phyloP scores from a whole-genome alignment of 2,797 vertebrate species.

The Poeciliopsis presidionis region DNA sequence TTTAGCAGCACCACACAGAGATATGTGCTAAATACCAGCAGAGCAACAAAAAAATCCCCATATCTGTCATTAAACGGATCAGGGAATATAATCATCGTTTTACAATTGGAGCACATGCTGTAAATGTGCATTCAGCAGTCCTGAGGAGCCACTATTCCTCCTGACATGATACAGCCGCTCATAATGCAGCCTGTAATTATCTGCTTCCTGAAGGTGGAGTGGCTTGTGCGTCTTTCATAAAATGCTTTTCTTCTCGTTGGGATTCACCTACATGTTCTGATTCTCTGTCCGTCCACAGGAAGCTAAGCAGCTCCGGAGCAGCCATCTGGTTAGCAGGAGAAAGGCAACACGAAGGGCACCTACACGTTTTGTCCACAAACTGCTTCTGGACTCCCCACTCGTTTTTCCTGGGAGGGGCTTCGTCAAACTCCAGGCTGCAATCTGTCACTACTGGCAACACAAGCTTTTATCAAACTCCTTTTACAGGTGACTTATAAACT shows the following conservation, averaged over 20 bases:
- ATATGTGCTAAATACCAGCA: slow-evolving; percentile 72
- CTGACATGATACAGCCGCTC: slow-evolving; percentile 73
- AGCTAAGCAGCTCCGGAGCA: slow-evolving; percentile 68
- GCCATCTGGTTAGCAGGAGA: slow-evolving; percentile 59
- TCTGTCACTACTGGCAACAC: background rate
- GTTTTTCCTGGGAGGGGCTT: slow-evolving; percentile 14
- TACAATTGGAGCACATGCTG: slow-evolving; percentile 71
- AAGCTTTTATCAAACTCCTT: background rate
- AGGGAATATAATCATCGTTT: slow-evolving; percentile 72
- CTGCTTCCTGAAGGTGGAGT: slow-evolving; percentile 75
- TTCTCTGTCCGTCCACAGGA: slow-evolving; percentile 53
- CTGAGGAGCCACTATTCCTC: slow-evolving; percentile 67
- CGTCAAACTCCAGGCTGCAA: background rate
- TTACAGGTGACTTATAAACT: slow-evolving; percentile 55
- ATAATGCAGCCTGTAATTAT: slow-evolving; percentile 76
- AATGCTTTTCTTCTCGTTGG: slow-evolving; percentile 64
- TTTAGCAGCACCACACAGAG: slow-evolving; percentile 69
- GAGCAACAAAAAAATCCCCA: slow-evolving; percentile 66
- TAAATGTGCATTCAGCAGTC: slow-evolving; percentile 64
- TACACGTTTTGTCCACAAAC: slow-evolving; percentile 23
- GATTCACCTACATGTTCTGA: slow-evolving; percentile 53
- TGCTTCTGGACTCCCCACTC: slow-evolving; percentile 7
- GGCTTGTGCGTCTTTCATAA: slow-evolving; percentile 64
- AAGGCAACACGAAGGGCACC: slow-evolving; percentile 36
- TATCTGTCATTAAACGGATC: slow-evolving; percentile 75